These are phyloP conservation scores for Panopea generosa DNA, from an alignment of 2,888 invertebrate species.

Conservation along the genomic window DNA sequence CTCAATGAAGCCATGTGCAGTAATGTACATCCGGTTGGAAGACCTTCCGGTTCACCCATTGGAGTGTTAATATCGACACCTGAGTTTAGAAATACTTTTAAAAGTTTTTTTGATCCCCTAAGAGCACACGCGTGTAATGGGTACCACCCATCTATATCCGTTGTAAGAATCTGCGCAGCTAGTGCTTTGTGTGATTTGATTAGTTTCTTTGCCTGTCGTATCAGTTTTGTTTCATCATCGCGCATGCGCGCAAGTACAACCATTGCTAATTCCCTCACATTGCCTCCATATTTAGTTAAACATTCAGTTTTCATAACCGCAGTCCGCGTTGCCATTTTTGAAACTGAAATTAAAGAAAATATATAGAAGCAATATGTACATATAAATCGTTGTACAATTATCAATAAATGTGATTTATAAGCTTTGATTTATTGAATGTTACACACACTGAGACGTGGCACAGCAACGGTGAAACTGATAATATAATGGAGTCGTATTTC, in stretches of 20 bases:
- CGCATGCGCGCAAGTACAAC: constrained; percentile 64
- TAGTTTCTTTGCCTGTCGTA: constrained; percentile 66
- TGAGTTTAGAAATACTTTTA: constrained; percentile 70
- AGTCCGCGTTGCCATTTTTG: constrained; percentile 7
- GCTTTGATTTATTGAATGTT: too few species aligned
- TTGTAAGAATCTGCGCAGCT: constrained; percentile 62
- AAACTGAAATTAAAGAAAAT: too few species aligned
- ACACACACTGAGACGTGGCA: too few species aligned
- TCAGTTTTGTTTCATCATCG: constrained; percentile 62
- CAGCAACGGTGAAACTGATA: too few species aligned
- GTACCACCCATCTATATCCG: constrained; percentile 76
- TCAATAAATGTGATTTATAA: too few species aligned
- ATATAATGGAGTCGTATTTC: too few species aligned
- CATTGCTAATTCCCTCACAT: constrained; percentile 50
- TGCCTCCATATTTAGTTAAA: constrained; percentile 21
- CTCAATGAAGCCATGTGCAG: constrained; percentile 74
- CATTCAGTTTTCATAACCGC: constrained; percentile 8
- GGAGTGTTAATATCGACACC: constrained; percentile 71
- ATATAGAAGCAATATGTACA: too few species aligned
- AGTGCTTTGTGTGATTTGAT: constrained; percentile 61
- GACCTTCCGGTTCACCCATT: constrained; percentile 76
- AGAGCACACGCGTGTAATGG: constrained; percentile 75
- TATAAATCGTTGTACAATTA: too few species aligned
- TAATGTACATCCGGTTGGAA: constrained; percentile 67
- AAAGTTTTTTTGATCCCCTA: constrained; percentile 68